Evolutionary conservation across 2,888 invertebrate genomes (phyloP).

Genomic region (Ethmia dodecea): DNA sequence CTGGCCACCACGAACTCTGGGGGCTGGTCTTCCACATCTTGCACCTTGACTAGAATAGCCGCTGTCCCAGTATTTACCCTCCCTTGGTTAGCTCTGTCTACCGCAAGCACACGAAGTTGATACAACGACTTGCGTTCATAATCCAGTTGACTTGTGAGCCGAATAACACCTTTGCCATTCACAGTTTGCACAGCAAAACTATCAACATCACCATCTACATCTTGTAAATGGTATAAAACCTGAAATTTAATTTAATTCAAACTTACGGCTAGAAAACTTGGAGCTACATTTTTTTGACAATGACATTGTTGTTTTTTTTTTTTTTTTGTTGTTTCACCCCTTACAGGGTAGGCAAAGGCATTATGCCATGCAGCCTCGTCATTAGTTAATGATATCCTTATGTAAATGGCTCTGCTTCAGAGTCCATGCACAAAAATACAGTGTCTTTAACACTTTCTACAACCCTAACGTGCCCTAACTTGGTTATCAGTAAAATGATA

Average conservation of each 20-base stretch:
- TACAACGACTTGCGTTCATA: constrained; percentile 92
- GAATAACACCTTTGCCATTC: constrained; percentile 90
- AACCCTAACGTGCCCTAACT: too few relatives aligned
- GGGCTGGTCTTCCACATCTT: constrained; percentile 94
- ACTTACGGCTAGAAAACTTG: background rate
- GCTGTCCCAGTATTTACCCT: constrained; percentile 93
- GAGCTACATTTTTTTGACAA: background rate
- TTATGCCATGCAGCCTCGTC: too few relatives aligned
- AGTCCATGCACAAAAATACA: too few relatives aligned
- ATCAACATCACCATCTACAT: constrained; percentile 86
- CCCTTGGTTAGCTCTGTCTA: constrained; percentile 89
- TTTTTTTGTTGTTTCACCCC: background rate
- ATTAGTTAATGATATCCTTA: too few relatives aligned
- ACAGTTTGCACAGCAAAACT: constrained; percentile 89
- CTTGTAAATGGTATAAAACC: constrained; percentile 91
- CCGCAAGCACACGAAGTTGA: constrained; percentile 88
- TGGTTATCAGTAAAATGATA: too few relatives aligned
- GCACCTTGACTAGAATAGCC: constrained; percentile 87
- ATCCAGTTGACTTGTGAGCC: constrained; percentile 86
- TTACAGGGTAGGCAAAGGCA: too few relatives aligned
- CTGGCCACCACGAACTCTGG: constrained; percentile 93
- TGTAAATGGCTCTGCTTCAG: too few relatives aligned
- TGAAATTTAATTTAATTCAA: constrained; percentile 28
- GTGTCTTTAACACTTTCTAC: too few relatives aligned
- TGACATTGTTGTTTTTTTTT: background rate